Base-by-base conservation (phyloP, 2,797 vertebrate species). In the Anniella stebbinsi region DNA sequence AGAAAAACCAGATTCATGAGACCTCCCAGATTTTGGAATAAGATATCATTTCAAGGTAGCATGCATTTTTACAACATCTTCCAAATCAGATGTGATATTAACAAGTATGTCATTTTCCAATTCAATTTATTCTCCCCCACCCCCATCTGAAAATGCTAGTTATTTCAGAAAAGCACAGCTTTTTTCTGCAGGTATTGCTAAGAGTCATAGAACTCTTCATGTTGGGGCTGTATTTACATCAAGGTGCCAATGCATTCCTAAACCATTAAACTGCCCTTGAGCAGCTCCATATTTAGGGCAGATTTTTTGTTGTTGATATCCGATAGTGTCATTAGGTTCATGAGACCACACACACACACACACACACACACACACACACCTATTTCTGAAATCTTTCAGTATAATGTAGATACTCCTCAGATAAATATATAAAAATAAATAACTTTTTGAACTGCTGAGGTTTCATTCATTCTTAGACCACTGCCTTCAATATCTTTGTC, bases 401-500 rank as follows among this genome's bases (percentile, higher is more conserved):
- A 0, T 17, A 2, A 0, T 0, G 36, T 91, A 92, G 76, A 28
- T 69, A 30, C 70, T 1, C 33, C 21, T 15, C 13, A 84, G 48
- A 18, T n/a, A 41, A 77, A 78, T 45, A 45, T 45, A 6, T 45
- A 45, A 3, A 45, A 3, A 80, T 85, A 33, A 25, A 23, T 76
- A 88, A 88, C 15, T 90, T 92, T 48, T 45, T 67, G 36, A 90
- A 87, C 2, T 89, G 66, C 23, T 91, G 91, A 69, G 63, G 1
- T 92, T 92, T n/a, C 76, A 86, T 86, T 94, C 89, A 88, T 45
- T 87, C 87, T 86, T 95, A 94, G 93, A 90, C 89, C 51, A 41
- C 70, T 89, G 91, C 91, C 88, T 95, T 95, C 93, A 86, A 3
- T 23, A 91, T 93, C 94, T 88, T 93, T 94, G 88, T 93, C 91